Evolutionary conservation across 2,797 vertebrate genomes (phyloP).

Genomic region (Alectoris magna): DNA sequence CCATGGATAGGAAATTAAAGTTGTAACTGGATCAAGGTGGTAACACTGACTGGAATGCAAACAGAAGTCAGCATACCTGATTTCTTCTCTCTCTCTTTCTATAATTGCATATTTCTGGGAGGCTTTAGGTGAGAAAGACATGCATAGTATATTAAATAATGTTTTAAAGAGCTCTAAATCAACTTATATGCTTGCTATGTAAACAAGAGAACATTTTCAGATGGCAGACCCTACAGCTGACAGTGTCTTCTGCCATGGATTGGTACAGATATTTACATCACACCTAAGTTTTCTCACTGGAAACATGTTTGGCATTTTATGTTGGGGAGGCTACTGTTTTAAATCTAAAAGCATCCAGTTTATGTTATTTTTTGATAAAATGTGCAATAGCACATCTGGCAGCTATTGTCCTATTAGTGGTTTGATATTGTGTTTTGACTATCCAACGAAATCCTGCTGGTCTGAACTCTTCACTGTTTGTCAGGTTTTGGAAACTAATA

Average conservation of each 20-base stretch:
- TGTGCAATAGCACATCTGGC: neutral
- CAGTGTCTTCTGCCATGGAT: neutral
- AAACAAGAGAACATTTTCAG: neutral
- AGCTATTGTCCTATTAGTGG: neutral
- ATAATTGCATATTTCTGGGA: neutral
- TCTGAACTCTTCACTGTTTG: neutral
- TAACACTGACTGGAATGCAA: neutral
- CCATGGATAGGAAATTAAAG: neutral
- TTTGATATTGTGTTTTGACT: neutral
- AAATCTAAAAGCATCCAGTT: neutral
- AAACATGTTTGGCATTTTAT: neutral
- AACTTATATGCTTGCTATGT: neutral
- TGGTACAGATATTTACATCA: neutral
- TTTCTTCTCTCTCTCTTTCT: neutral
- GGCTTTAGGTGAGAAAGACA: neutral
- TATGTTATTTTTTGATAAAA: neutral
- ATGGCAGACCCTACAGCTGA: neutral
- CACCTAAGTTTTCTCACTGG: neutral
- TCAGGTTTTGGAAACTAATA: neutral
- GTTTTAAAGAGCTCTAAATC: neutral
- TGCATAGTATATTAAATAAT: neutral
- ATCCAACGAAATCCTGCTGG: neutral
- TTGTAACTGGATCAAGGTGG: neutral
- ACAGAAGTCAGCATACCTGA: neutral
- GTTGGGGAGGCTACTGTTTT: neutral